These are phyloP conservation scores for Sakesphorus luctuosus DNA, from an alignment of 2,113 vertebrate genomes.

Conservation along the genomic window DNA sequence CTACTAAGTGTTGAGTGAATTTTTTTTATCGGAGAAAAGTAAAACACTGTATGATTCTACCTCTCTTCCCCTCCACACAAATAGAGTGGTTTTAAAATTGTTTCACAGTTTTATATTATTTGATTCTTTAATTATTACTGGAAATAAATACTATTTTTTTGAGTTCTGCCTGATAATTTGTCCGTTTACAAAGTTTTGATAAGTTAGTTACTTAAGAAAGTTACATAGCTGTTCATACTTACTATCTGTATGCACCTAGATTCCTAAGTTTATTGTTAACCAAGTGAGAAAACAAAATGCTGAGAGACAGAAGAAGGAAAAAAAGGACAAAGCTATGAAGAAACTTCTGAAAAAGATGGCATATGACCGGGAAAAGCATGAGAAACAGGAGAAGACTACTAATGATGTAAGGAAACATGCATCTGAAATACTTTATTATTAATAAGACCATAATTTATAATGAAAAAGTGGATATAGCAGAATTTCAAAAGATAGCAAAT, in stretches of 20 bases:
- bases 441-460: neutral
- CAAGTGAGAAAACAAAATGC: slow-evolving; percentile 93
- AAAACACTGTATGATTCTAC: neutral
- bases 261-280: slow-evolving; percentile 93
- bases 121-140: neutral
- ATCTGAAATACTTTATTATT: neutral
- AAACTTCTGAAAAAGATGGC: slow-evolving; percentile 96
- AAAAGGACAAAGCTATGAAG: slow-evolving; percentile 85
- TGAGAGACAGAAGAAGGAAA: slow-evolving; percentile 86
- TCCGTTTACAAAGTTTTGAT: neutral
- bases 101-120: neutral
- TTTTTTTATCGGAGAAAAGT: neutral
- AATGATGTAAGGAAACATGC: slow-evolving; percentile 78
- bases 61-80: neutral
- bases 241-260: slow-evolving; percentile 72
- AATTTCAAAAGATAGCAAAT: neutral
- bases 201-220: neutral
- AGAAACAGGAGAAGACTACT: slow-evolving; percentile 79
- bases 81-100: accelerated
- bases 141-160: neutral
- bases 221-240: neutral
- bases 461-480: neutral
- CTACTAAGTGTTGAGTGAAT: neutral
- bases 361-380: slow-evolving; percentile 84
- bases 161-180: neutral